Base-by-base conservation (phyloP, 2,113 vertebrate species). In the Ciconia stormi region DNA sequence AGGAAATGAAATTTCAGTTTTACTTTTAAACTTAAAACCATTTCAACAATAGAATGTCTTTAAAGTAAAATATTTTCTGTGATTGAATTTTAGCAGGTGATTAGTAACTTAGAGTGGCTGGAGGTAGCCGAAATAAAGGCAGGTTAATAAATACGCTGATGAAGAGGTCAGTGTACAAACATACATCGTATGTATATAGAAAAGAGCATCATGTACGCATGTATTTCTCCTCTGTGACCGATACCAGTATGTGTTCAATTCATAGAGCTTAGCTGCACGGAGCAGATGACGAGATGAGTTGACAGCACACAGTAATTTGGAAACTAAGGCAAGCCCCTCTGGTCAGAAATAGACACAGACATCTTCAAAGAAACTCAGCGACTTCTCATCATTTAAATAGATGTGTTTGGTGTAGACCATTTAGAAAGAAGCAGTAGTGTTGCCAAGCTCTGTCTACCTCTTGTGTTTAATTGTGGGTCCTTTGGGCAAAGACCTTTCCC, bases 181-280 rank as follows among this genome's bases (percentile, higher is more conserved):
- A 7, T 19, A 4, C 0, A 5, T 12, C 4, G 9, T 50, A 11
- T 34, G 19, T 10, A 0, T 25, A 0, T 9, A 11, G 79, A 32
- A 32, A 58, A 58, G 50, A 81, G 44, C 40, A 50, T 55, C 2
- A 0, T 2, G 29, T 16, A 11, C 1, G 0, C 5, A 0, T 4
- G 25, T 20, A 4, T 44, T 77, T 72, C 40, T 61, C 4, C 12
- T 52, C 12, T 56, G 40, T n/a, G 40, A 65, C 23, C 9, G 3
- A 0, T 23, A 6, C 3, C 3, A 5, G 29, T 56, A 3, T 3
- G 2, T 38, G 27, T 40, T 66, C 29, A 4, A 6, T 32, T 74
- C n/a, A 0, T 25, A 1, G 1, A 70, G 77, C 71, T 58, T 4
- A 8, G 34, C 77, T 73, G 74, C 76, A 29, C 5, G 10, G 49